Conservation (phyloP, 2,797 vertebrate genomes). For the Apogon hyalosoma region DNA sequence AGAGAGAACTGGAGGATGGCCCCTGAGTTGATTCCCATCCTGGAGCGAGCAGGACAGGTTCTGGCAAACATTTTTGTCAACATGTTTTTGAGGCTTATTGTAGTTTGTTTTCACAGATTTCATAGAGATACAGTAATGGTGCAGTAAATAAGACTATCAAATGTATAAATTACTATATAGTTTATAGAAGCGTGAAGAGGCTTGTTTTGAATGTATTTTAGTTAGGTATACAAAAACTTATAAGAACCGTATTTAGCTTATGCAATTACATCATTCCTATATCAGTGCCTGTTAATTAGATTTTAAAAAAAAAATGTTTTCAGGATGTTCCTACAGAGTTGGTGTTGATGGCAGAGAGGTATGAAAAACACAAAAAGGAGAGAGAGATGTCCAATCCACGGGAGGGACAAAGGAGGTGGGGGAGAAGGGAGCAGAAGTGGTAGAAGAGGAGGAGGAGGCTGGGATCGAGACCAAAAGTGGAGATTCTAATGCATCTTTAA, state of each 20-base stretch:
- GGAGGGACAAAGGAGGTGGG: slow-evolving; percentile 41
- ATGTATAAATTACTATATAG: too few relatives aligned
- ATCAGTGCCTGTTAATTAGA: too few relatives aligned
- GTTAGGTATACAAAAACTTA: too few relatives aligned
- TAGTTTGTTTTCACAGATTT: too few relatives aligned
- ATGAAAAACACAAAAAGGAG: slow-evolving; percentile 85
- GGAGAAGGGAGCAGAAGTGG: slow-evolving; percentile 36
- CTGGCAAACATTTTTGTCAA: not conserved
- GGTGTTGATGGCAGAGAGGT: slow-evolving; percentile 91
- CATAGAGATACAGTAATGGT: too few relatives aligned
- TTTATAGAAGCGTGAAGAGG: too few relatives aligned
- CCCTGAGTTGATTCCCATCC: slow-evolving; percentile 90
- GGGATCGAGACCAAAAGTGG: slow-evolving; percentile 54
- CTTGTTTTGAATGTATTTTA: too few relatives aligned
- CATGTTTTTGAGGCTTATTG: too few relatives aligned
- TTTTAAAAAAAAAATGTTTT: slow-evolving; percentile 22
- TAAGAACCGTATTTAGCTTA: too few relatives aligned
- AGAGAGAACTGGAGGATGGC: slow-evolving; percentile 92
- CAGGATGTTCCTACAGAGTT: slow-evolving; percentile 92
- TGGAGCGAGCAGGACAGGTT: slow-evolving; percentile 93
- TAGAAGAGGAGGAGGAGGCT: slow-evolving; percentile 47
- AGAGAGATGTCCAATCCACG: slow-evolving; percentile 54
- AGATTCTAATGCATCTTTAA: slow-evolving; percentile 57
- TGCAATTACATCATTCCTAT: too few relatives aligned
- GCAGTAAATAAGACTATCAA: too few relatives aligned